Percentiles rank a stretch among this genome's conserved stretches.
Evolutionary conservation across 2,888 invertebrate species (phyloP).

Genomic region (Strigamia transsilvanica): DNA sequence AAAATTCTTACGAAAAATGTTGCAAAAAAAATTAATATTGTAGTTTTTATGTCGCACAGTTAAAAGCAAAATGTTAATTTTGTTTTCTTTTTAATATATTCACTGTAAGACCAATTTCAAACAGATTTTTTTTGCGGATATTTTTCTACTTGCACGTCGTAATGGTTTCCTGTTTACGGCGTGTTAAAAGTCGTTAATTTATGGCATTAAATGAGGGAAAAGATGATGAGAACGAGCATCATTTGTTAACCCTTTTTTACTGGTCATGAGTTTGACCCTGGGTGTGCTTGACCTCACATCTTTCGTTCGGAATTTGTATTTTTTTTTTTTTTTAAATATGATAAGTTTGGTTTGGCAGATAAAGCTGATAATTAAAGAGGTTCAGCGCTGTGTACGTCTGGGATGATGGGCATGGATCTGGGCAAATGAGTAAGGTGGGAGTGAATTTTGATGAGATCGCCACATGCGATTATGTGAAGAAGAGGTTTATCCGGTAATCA

Average conservation of each 20-base stretch:
- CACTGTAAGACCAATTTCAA: too few relatives aligned
- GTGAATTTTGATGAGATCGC: slow-evolving; percentile 44
- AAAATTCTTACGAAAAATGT: too few relatives aligned
- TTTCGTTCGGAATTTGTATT: background rate
- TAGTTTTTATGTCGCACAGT: too few relatives aligned
- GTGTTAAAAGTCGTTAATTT: slow-evolving; percentile 37
- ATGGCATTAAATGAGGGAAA: slow-evolving; percentile 33
- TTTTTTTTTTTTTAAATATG: slow-evolving; percentile 7
- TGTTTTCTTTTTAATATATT: too few relatives aligned
- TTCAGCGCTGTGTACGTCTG: background rate
- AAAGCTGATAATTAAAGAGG: slow-evolving; percentile 27
- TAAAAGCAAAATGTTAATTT: too few relatives aligned
- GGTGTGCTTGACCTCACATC: slow-evolving; percentile 17
- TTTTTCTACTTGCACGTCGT: background rate
- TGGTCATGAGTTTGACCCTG: slow-evolving; percentile 46
- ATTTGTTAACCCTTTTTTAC: slow-evolving; percentile 43
- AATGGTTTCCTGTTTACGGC: background rate
- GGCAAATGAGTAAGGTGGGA: slow-evolving; percentile 47
- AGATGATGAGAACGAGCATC: slow-evolving; percentile 3
- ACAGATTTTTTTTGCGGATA: too few relatives aligned
- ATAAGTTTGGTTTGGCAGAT: slow-evolving; percentile 33
- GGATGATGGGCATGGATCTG: slow-evolving; percentile 44
- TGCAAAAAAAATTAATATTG: too few relatives aligned
- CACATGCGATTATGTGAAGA: background rate
- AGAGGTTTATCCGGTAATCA: slow-evolving; percentile 20